phyloP scores from a whole-genome alignment of 92 coral and sea anemone species.

The Palythoa caribaeorum region DNA sequence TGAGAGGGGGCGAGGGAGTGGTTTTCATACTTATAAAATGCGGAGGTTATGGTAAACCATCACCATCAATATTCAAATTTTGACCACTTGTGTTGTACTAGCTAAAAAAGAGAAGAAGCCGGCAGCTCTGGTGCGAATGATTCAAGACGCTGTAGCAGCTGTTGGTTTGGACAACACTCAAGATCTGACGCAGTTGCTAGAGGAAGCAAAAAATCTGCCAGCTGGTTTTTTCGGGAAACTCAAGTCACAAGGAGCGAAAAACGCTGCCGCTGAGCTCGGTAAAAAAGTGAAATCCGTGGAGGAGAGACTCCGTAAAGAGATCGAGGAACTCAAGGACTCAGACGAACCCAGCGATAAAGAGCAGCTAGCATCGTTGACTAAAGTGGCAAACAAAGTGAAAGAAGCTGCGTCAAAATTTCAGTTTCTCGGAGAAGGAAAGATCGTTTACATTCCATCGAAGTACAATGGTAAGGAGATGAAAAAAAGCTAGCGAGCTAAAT shows the following conservation, averaged over 20 bases:
- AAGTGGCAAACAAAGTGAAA: not conserved
- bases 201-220: not conserved
- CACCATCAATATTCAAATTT: too few species aligned
- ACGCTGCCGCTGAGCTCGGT: not conserved
- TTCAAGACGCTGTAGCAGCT: not conserved
- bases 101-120: not conserved
- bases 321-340: not conserved
- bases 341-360: not conserved
- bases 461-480: not conserved
- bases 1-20: too few species aligned
- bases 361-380: not conserved
- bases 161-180: not conserved
- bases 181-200: not conserved
- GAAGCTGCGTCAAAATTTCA: not conserved
- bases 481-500: too few species aligned
- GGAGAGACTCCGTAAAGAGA: not conserved
- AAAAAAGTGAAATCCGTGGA: not conserved
- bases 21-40: too few species aligned
- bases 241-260: not conserved
- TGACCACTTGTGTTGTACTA: too few species aligned
- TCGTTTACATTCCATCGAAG: not conserved
- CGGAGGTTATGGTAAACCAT: too few species aligned
- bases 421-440: not conserved
- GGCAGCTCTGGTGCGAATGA: not conserved
- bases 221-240: not conserved